Evolutionary conservation across 2,888 invertebrate genomes (phyloP).

Genomic region (Heteropelma amictum): DNA sequence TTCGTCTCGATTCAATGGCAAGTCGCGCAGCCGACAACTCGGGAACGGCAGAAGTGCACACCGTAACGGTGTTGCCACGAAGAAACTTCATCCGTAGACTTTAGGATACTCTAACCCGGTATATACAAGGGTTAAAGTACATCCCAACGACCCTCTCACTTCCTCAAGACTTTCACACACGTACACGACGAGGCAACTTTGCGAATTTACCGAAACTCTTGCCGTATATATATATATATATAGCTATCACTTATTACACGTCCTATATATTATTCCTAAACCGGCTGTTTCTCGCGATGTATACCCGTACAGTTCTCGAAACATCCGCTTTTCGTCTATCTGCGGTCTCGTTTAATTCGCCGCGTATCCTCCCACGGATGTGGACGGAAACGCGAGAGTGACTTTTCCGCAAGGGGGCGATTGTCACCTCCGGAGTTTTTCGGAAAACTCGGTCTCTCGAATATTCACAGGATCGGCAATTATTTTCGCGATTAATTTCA

Average conservation of each 20-base stretch:
- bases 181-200: background rate
- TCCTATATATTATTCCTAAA: background rate
- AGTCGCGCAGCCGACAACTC: constrained; percentile 38
- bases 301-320: too few species aligned
- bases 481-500: too few species aligned
- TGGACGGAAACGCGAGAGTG: too few species aligned
- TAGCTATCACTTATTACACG: background rate
- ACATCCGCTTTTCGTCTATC: too few species aligned
- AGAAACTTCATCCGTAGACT: constrained; percentile 58
- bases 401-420: too few species aligned
- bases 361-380: too few species aligned
- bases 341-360: too few species aligned
- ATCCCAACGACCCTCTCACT: constrained; percentile 16
- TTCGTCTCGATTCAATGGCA: constrained; percentile 65
- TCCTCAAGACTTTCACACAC: background rate
- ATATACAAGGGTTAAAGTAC: too few species aligned
- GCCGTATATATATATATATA: too few species aligned
- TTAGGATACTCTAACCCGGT: constrained; percentile 37
- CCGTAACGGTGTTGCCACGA: constrained; percentile 13
- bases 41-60: constrained; percentile 54
- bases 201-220: constrained; percentile 22
- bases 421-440: too few species aligned
- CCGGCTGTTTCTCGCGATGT: background rate
- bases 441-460: too few species aligned
- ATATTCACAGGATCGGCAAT: too few species aligned